Evolutionary conservation across 2,888 invertebrate genomes (phyloP).

Genomic region (Caenorhabditis sp.): DNA sequence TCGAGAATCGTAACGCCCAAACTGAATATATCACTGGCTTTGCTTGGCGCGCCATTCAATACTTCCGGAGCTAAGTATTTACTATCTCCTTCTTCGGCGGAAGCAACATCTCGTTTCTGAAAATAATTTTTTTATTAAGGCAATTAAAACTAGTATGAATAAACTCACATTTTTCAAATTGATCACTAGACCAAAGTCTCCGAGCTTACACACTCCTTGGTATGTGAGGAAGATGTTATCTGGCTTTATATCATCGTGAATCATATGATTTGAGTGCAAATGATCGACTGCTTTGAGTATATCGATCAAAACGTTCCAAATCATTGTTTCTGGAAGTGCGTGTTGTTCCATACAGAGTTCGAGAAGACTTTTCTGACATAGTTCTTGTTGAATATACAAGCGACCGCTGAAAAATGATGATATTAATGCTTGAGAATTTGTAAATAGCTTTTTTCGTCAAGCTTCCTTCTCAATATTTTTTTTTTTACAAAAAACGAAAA

Average conservation of each 20-base stretch:
- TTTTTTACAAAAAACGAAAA: not conserved
- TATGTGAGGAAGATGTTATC: slow-evolving; percentile 81
- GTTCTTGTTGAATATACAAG: slow-evolving; percentile 75
- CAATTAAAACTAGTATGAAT: too few species aligned
- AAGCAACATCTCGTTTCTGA: slow-evolving; percentile 31
- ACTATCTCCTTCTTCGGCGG: slow-evolving; percentile 78
- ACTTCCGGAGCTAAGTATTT: slow-evolving; percentile 82
- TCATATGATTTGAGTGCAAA: slow-evolving; percentile 78
- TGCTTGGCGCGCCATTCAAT: slow-evolving; percentile 77
- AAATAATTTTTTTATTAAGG: slow-evolving; percentile 4
- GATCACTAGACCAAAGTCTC: slow-evolving; percentile 81
- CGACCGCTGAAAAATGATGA: slow-evolving; percentile 20
- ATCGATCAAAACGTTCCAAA: slow-evolving; percentile 80
- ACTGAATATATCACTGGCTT: slow-evolving; percentile 79
- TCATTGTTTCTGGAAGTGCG: slow-evolving; percentile 76
- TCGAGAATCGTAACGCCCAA: slow-evolving; percentile 71
- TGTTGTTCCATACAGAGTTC: slow-evolving; percentile 76
- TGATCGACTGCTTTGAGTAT: slow-evolving; percentile 76
- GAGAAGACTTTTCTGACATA: slow-evolving; percentile 78
- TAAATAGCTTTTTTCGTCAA: not conserved
- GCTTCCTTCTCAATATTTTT: too few species aligned
- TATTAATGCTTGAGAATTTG: slow-evolving; percentile 1
- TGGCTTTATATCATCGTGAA: slow-evolving; percentile 83
- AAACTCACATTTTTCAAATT: slow-evolving; percentile 75
- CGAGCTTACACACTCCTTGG: slow-evolving; percentile 79